Percentiles rank a stretch among this genome's conserved stretches.
Evolutionary conservation across 1,140 invertebrate genomes (phyloP).

Genomic region (Hesperophylax magnus): DNA sequence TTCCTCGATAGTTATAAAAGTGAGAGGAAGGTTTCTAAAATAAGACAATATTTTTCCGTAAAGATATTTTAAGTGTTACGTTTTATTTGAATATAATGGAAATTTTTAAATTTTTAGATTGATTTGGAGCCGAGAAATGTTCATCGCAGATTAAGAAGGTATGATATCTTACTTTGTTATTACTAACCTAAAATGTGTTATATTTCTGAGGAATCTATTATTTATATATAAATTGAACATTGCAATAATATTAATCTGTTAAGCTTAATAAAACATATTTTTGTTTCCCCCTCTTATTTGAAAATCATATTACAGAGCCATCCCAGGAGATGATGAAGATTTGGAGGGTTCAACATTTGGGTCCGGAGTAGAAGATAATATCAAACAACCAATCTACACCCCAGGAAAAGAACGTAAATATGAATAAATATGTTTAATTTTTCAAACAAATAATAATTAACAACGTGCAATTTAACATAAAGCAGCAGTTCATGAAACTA

Average conservation of each 20-base stretch:
- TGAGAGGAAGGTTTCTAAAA: too few relatives aligned
- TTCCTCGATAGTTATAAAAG: too few relatives aligned
- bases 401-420: constrained; percentile 30
- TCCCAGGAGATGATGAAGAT: constrained; percentile 19
- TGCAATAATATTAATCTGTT: too few relatives aligned
- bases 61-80: too few relatives aligned
- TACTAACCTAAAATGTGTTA: not conserved
- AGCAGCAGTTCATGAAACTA: too few relatives aligned
- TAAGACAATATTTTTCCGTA: too few relatives aligned
- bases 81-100: too few relatives aligned
- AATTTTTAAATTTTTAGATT: not conserved
- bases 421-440: not conserved
- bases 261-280: not conserved
- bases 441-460: too few relatives aligned
- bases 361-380: constrained; percentile 8
- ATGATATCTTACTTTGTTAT: not conserved
- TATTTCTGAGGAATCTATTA: not conserved
- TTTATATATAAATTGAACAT: not conserved
- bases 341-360: not conserved
- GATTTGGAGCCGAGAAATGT: not conserved
- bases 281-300: not conserved
- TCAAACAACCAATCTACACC: not conserved
- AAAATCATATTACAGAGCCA: not conserved
- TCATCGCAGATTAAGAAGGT: not conserved
- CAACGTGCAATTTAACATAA: too few relatives aligned